Evolutionary conservation across 2,113 vertebrate species (phyloP).

Genomic region (Sarotherodon lohbergeri): DNA sequence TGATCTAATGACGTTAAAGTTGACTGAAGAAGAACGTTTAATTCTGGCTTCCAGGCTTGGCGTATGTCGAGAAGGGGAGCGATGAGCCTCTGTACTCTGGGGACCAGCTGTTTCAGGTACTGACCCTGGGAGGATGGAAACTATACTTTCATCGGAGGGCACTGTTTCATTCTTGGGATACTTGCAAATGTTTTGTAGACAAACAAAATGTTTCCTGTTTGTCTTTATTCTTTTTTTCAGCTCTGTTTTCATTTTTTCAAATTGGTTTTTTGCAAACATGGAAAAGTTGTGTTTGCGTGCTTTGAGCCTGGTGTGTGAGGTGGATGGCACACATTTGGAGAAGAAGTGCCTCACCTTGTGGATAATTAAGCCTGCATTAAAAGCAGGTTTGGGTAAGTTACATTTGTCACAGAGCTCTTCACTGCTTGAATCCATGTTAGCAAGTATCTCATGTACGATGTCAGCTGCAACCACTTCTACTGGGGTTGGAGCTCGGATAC

Average conservation of each 20-base stretch:
- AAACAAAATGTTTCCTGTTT: background rate
- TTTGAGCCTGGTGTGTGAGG: background rate
- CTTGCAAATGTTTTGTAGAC: background rate
- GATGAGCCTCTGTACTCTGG: background rate
- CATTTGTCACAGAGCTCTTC: background rate
- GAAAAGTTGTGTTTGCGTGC: background rate
- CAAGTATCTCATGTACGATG: background rate
- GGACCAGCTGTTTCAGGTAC: background rate
- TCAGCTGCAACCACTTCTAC: background rate
- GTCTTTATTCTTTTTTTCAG: background rate
- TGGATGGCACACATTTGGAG: background rate
- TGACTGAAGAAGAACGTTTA: background rate
- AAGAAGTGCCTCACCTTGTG: background rate
- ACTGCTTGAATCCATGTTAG: background rate
- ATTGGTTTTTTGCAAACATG: background rate
- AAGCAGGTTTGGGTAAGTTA: background rate
- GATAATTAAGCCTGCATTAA: background rate
- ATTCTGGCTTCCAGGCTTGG: background rate
- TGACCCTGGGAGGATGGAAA: background rate
- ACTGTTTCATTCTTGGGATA: background rate
- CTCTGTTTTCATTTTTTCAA: background rate
- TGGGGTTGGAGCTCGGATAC: background rate
- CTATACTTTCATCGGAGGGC: background rate
- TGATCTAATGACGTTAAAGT: background rate
- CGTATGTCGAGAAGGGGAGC: background rate